Base-by-base conservation (phyloP, 1,140 invertebrate genomes). In the Drosophila mauritiana region DNA sequence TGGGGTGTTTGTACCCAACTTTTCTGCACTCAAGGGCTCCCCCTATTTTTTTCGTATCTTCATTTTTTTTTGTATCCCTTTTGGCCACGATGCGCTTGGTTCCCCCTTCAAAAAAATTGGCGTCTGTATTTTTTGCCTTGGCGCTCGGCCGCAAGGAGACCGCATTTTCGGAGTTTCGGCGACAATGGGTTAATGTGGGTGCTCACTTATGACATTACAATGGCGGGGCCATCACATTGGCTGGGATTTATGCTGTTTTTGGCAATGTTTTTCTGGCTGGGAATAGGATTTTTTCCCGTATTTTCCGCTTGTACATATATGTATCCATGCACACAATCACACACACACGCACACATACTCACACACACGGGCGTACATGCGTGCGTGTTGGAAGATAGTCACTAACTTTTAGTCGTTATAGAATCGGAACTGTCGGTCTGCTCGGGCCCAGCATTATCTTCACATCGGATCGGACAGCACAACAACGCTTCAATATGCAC, bases 351-450 rank as follows among this genome's bases (percentile, higher is more conserved):
- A 74, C 82, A 78, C 78, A 79, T 61, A 76, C 68, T 81, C 76
- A 49, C 63, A 64, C 82, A 79, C 79, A 75, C 69, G 78, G 80
- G 72, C 68, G 51, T 75, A 55, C 61, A 25, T 75, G 73, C 73
- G 83, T 88, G 83, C 75, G 83, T 85, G 83, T 74, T 74, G 72
- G 51, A 74, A 85, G 80, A 83, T 85, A 68, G 67, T 61, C 81
- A 85, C 81, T 85, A 69, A 82, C 75, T 88, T 79, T 73, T 67
- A 62, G 62, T 69, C 73, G 85, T 89, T 88, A 86, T 65, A 83
- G 70, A 69, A 82, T 61, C 72, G 62, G 52, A 40, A 49, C 31
- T 49, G 72, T 78, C 61, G 72, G 64, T 69, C 78, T 75, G 55
- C 74, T 59, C 59, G 57, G 64, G 75, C 53, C 49, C 84, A 88